These are phyloP conservation scores for Phasianus colchicus DNA, from an alignment of 2,113 vertebrate genomes.

Conservation along the genomic window DNA sequence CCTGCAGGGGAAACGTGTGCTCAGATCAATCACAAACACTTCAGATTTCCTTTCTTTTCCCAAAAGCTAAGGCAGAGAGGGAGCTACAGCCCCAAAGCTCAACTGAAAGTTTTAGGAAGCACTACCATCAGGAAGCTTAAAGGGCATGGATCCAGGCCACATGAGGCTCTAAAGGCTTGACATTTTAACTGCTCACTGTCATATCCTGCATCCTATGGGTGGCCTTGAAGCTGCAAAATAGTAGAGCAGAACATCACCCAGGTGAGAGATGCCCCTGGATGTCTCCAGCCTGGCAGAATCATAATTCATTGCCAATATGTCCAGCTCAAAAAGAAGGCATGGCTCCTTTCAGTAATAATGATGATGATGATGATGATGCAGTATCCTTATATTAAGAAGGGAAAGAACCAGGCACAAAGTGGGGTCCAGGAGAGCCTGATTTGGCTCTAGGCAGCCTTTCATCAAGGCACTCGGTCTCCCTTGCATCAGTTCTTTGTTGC, in stretches of 20 bases:
- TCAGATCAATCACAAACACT: background rate
- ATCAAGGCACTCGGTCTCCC: background rate
- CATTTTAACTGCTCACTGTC: background rate
- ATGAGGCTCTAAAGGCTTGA: background rate
- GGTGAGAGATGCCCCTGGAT: background rate
- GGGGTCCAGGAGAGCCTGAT: background rate
- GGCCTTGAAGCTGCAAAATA: background rate
- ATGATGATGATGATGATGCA: background rate
- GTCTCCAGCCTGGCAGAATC: background rate
- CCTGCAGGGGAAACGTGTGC: conserved; percentile 68
- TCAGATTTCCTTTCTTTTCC: background rate
- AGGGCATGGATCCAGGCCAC: fast-evolving
- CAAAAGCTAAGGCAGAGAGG: background rate
- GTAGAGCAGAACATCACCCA: background rate
- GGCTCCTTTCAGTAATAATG: background rate
- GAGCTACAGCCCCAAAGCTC: background rate
- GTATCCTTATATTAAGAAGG: background rate
- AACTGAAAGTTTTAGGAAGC: background rate
- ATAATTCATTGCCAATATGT: background rate
- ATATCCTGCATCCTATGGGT: background rate
- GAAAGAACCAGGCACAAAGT: background rate
- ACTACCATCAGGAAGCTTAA: background rate
- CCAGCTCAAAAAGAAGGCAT: background rate
- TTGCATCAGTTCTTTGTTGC: background rate
- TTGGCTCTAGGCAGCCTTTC: background rate